phyloP scores from a whole-genome alignment of 1,140 invertebrate species.

The Neodiprion pinetum region DNA sequence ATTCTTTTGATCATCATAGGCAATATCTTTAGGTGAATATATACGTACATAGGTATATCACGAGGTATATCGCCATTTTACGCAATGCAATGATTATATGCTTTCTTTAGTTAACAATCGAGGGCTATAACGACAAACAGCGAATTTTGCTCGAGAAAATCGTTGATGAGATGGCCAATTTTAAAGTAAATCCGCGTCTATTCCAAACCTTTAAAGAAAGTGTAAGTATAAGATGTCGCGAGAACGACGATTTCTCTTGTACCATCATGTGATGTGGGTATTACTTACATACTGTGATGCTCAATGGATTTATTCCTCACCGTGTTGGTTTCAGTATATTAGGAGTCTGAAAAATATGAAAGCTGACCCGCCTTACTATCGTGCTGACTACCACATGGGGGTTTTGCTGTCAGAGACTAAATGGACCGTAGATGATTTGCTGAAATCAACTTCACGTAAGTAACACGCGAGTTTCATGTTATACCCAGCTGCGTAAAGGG shows the following conservation, averaged over 20 bases:
- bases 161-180: constrained; percentile 82
- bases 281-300: too few species aligned
- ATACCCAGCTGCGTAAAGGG: constrained; percentile 1
- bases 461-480: constrained; percentile 19
- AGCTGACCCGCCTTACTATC: constrained; percentile 92
- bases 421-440: constrained; percentile 89
- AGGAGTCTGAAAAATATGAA: constrained; percentile 82
- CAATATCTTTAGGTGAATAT: background rate
- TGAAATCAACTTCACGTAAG: constrained; percentile 79
- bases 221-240: constrained; percentile 58
- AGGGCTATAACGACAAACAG: constrained; percentile 93
- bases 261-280: constrained; percentile 9
- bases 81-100: constrained; percentile 8
- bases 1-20: background rate
- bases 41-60: too few species aligned
- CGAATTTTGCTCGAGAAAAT: constrained; percentile 86
- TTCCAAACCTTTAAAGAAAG: constrained; percentile 91
- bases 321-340: constrained; percentile 66
- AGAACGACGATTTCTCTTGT: constrained; percentile 6
- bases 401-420: constrained; percentile 83
- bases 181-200: constrained; percentile 82
- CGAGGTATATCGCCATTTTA: background rate
- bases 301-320: too few species aligned
- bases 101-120: constrained; percentile 73
- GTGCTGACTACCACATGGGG: constrained; percentile 89